A percentile compares a stretch with the other conserved stretches of the same genome.
Conservation (phyloP, 2,797 vertebrate genomes). For the Neoniphon sammara region DNA sequence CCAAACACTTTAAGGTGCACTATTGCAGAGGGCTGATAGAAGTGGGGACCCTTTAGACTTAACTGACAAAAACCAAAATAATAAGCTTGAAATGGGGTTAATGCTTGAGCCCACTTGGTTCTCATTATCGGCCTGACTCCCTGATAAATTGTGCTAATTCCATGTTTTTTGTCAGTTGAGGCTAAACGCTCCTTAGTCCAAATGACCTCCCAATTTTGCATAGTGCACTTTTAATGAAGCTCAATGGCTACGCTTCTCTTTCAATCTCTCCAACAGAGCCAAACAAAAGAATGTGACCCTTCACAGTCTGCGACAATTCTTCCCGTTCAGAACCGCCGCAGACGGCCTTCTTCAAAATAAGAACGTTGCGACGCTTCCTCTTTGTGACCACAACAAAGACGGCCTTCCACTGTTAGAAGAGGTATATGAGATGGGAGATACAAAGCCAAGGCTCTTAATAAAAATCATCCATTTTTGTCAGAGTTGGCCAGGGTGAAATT, state of each 20-base stretch:
- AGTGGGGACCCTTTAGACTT: too few species aligned
- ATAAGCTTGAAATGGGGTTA: too few species aligned
- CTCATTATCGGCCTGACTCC: too few species aligned
- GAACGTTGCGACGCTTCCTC: constrained; percentile 37
- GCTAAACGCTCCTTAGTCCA: too few species aligned
- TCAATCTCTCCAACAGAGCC: constrained; percentile 36
- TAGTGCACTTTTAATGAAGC: constrained; percentile 37
- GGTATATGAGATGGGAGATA: constrained; percentile 79
- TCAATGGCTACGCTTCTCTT: constrained; percentile 29
- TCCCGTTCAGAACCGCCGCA: constrained; percentile 27
- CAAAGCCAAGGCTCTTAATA: constrained; percentile 82
- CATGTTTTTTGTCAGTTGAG: too few species aligned
- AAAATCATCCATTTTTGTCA: constrained; percentile 85
- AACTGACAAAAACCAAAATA: too few species aligned
- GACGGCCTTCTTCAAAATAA: constrained; percentile 41
- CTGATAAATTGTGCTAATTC: too few species aligned
- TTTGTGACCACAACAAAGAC: constrained; percentile 58
- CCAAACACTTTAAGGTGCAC: too few species aligned
- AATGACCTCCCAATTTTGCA: too few species aligned
- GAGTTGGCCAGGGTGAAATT: constrained; percentile 74
- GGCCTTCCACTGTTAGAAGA: constrained; percentile 76
- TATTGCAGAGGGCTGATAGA: too few species aligned
- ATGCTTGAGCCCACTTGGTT: too few species aligned
- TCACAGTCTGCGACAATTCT: background rate
- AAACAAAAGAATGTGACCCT: constrained; percentile 39